Evolutionary conservation across 2,113 vertebrate species (phyloP).

Genomic region (Caranx melampygus): DNA sequence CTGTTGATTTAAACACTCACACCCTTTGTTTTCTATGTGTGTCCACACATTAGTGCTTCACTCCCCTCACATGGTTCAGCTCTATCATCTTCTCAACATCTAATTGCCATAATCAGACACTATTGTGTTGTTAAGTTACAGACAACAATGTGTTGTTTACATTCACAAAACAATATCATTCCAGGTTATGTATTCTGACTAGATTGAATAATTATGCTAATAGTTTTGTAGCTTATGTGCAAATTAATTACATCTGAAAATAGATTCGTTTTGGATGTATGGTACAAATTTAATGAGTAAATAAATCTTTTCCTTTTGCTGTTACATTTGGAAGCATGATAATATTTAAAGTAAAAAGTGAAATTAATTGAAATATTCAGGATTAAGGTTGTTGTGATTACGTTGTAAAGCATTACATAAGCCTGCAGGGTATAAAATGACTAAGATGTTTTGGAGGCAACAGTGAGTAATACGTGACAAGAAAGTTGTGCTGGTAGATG

Average conservation of each 20-base stretch:
- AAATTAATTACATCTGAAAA: slow-evolving; percentile 51
- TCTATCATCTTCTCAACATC: not conserved
- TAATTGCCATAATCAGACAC: slow-evolving; percentile 44
- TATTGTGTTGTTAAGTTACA: slow-evolving; percentile 34
- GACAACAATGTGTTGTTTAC: slow-evolving; percentile 33
- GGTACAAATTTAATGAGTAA: slow-evolving; percentile 32
- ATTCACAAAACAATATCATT: slow-evolving; percentile 47
- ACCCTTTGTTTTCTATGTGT: not conserved
- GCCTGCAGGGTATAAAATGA: slow-evolving; percentile 2
- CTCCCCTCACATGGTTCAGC: not conserved
- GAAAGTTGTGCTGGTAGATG: not conserved
- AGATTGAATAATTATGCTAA: slow-evolving; percentile 56
- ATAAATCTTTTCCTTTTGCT: slow-evolving; percentile 23
- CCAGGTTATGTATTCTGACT: slow-evolving; percentile 15
- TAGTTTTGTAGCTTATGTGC: slow-evolving; percentile 33
- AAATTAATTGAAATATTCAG: slow-evolving; percentile 40
- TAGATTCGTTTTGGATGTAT: slow-evolving; percentile 30
- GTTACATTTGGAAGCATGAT: not conserved
- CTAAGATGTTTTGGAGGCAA: not conserved
- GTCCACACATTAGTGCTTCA: not conserved
- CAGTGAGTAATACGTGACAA: not conserved
- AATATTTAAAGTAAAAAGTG: slow-evolving; percentile 7
- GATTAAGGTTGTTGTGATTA: slow-evolving; percentile 11
- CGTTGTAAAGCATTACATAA: slow-evolving; percentile 9
- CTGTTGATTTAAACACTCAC: not conserved